Evolutionary conservation across 2,888 invertebrate genomes (phyloP).

Genomic region (Caenorhabditis sinica): DNA sequence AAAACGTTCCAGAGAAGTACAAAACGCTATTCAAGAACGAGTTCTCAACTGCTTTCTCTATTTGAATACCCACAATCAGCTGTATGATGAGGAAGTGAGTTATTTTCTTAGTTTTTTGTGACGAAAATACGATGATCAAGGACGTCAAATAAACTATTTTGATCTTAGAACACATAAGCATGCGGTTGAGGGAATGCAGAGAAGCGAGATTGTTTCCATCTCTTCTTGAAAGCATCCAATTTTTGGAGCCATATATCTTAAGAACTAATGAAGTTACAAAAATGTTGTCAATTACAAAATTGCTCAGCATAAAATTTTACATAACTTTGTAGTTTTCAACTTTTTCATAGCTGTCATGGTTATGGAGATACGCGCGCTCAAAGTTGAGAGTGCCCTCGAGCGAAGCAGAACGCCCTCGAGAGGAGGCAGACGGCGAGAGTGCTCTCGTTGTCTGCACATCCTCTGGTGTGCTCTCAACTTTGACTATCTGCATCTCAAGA

Average conservation of each 20-base stretch:
- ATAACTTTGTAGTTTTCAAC: no score
- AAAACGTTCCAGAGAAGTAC: constrained; percentile 76
- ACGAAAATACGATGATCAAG: no score
- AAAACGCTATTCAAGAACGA: constrained; percentile 75
- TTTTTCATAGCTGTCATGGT: no score
- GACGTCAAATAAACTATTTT: neutral
- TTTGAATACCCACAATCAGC: constrained; percentile 73
- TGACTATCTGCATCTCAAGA: no score
- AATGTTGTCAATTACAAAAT: neutral
- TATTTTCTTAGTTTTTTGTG: no score
- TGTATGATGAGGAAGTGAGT: constrained; percentile 72
- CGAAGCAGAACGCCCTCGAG: no score
- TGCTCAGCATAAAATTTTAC: neutral
- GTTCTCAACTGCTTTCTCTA: constrained; percentile 80
- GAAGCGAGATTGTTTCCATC: neutral
- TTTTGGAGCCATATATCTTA: neutral
- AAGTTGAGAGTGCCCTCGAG: no score
- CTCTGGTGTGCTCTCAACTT: no score
- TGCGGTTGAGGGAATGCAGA: neutral
- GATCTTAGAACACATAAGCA: no score
- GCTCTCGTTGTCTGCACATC: no score
- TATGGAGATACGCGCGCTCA: no score
- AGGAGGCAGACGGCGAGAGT: no score
- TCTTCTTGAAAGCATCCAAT: neutral
- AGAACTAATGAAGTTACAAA: neutral